Evolutionary conservation across 2,888 invertebrate genomes (phyloP).

Genomic region (Agrochola litura): DNA sequence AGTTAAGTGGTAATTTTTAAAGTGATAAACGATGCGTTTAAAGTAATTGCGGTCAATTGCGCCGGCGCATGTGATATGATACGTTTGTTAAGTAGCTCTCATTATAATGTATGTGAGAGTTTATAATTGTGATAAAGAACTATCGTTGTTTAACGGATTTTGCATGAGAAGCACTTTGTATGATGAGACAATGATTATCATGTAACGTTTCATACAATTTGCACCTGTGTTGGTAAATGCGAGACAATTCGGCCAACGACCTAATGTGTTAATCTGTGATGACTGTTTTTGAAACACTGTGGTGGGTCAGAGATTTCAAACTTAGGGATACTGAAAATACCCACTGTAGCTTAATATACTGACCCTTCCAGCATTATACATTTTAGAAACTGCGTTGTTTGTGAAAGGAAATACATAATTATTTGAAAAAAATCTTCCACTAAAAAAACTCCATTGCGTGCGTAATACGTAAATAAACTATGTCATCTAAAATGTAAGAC

Average conservation of each 20-base stretch:
- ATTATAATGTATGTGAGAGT: constrained; percentile 19
- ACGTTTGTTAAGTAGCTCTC: constrained; percentile 30
- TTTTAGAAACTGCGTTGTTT: too few relatives aligned
- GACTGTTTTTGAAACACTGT: background rate
- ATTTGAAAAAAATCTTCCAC: too few relatives aligned
- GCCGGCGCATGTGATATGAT: constrained; percentile 40
- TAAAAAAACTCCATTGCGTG: too few relatives aligned
- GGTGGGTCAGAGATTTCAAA: background rate
- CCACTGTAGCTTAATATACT: background rate
- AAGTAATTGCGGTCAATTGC: constrained; percentile 48
- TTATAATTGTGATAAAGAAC: constrained; percentile 26
- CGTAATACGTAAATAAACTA: too few relatives aligned
- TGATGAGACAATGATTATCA: constrained; percentile 28
- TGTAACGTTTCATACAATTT: constrained; percentile 26
- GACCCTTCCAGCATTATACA: too few relatives aligned
- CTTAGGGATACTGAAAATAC: background rate
- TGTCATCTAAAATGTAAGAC: too few relatives aligned
- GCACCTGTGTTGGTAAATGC: constrained; percentile 6
- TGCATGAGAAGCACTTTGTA: constrained; percentile 34
- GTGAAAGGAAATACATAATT: too few relatives aligned
- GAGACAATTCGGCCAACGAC: background rate
- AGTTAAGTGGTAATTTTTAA: constrained; percentile 18
- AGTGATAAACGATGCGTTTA: constrained; percentile 55
- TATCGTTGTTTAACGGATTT: background rate
- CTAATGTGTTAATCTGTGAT: background rate